A percentile compares a stretch with the other conserved stretches of the same genome.
Conservation (phyloP, 1,140 invertebrate genomes). For the Aleiodes sp. region DNA sequence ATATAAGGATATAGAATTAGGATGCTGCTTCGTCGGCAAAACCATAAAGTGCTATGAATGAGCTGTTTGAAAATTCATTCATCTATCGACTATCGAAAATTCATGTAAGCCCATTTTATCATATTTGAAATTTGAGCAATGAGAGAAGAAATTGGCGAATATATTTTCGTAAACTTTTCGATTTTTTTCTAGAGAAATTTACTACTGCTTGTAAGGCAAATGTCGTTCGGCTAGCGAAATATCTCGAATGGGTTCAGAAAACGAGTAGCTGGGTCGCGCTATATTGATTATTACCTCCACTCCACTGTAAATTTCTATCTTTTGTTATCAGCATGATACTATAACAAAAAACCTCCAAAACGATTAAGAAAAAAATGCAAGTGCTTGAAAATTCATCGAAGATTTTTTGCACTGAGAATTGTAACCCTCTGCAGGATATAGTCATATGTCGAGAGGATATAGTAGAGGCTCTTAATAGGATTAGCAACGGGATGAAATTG, state of each 20-base stretch:
- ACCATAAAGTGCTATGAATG: slow-evolving; percentile 12
- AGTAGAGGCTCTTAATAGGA: too few relatives aligned
- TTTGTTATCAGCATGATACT: background rate
- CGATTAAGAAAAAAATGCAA: too few relatives aligned
- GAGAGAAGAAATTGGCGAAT: background rate
- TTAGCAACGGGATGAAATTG: too few relatives aligned
- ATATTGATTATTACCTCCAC: background rate
- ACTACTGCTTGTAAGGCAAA: background rate
- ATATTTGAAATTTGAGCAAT: background rate
- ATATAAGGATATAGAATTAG: slow-evolving; percentile 19
- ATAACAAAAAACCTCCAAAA: background rate
- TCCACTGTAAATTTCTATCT: background rate
- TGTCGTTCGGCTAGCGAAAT: background rate
- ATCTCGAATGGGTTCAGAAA: background rate
- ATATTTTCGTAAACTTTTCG: background rate
- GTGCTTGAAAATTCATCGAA: too few relatives aligned
- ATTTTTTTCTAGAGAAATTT: background rate
- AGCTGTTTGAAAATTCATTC: slow-evolving; percentile 41
- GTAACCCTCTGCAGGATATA: too few relatives aligned
- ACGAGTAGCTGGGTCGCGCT: background rate
- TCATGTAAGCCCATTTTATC: background rate
- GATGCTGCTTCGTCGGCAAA: slow-evolving; percentile 15
- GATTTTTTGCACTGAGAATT: too few relatives aligned
- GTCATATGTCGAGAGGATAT: too few relatives aligned
- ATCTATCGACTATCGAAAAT: slow-evolving; percentile 29